phyloP scores from a whole-genome alignment of 2,888 invertebrate genomes.

The Camptogramma bilineatum region DNA sequence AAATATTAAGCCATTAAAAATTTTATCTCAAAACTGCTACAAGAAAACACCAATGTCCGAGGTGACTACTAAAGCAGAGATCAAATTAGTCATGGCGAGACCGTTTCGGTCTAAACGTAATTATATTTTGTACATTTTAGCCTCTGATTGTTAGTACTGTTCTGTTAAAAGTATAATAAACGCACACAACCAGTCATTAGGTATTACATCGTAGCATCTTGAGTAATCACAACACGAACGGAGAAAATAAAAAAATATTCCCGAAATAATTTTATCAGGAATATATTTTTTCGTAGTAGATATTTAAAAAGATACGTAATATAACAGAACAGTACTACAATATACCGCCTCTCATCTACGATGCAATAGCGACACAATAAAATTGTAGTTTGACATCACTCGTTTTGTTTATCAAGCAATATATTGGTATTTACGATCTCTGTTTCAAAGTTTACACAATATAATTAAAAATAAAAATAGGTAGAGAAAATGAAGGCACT shows the following conservation, averaged over 20 bases:
- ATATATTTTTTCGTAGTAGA: background rate
- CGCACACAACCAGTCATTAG: conserved; percentile 55
- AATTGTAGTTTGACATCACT: conserved; percentile 48
- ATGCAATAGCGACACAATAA: conserved; percentile 56
- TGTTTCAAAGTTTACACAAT: conserved; percentile 36
- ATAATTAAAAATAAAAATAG: conserved; percentile 14
- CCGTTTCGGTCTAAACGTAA: conserved; percentile 65
- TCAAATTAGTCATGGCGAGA: conserved; percentile 80
- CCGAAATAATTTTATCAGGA: background rate
- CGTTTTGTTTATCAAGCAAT: conserved; percentile 63
- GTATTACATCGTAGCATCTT: conserved; percentile 54
- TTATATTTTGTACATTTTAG: conserved; percentile 75
- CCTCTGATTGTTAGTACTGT: conserved; percentile 73
- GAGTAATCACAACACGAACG: conserved; percentile 52
- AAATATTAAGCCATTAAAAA: conserved; percentile 58
- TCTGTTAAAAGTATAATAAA: conserved; percentile 53
- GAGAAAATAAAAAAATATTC: background rate
- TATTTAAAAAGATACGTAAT: conserved; percentile 28
- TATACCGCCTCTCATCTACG: conserved; percentile 48
- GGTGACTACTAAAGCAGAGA: conserved; percentile 75
- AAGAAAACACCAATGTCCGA: conserved; percentile 58
- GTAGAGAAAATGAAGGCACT: background rate
- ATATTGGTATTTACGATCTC: conserved; percentile 69
- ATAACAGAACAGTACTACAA: conserved; percentile 72
- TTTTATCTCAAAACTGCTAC: conserved; percentile 63